phyloP scores from a whole-genome alignment of 2,888 invertebrate species.

The Patella depressa region DNA sequence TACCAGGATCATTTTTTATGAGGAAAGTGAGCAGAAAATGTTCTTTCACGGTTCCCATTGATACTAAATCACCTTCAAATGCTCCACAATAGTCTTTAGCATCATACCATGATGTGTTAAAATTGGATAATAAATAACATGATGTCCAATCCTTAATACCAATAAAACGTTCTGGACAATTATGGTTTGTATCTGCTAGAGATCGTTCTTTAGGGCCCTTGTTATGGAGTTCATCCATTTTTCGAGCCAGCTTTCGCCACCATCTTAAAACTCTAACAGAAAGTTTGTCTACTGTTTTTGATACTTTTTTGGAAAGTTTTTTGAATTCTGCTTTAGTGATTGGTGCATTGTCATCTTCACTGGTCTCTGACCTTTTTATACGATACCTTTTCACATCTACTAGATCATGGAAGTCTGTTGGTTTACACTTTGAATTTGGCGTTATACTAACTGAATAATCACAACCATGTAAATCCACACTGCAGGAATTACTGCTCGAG shows the following conservation, averaged over 20 bases:
- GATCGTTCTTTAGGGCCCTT: constrained; percentile 4
- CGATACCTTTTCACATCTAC: not conserved
- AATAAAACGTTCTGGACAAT: constrained; percentile 57
- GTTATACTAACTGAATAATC: constrained; percentile 31
- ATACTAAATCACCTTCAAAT: constrained; percentile 57
- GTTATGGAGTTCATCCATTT: constrained; percentile 28
- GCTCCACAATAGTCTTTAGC: constrained; percentile 62
- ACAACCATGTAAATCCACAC: constrained; percentile 30
- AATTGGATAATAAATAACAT: constrained; percentile 61
- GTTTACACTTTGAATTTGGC: constrained; percentile 25
- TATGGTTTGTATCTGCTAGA: constrained; percentile 11
- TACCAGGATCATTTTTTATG: constrained; percentile 59
- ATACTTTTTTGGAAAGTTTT: constrained; percentile 28
- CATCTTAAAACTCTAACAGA: constrained; percentile 49
- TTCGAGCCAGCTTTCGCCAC: constrained; percentile 49
- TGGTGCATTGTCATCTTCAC: not conserved
- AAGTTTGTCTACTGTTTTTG: constrained; percentile 42
- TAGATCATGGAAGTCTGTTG: not conserved
- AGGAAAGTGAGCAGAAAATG: constrained; percentile 59
- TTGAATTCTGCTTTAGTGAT: constrained; percentile 20
- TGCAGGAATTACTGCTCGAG: constrained; percentile 22
- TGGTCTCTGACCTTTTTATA: not conserved
- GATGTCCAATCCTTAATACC: constrained; percentile 52
- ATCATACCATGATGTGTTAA: constrained; percentile 62
- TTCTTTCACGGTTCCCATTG: constrained; percentile 57